Base-by-base conservation (phyloP, 2,797 vertebrate genomes). In the Mus minutoides region DNA sequence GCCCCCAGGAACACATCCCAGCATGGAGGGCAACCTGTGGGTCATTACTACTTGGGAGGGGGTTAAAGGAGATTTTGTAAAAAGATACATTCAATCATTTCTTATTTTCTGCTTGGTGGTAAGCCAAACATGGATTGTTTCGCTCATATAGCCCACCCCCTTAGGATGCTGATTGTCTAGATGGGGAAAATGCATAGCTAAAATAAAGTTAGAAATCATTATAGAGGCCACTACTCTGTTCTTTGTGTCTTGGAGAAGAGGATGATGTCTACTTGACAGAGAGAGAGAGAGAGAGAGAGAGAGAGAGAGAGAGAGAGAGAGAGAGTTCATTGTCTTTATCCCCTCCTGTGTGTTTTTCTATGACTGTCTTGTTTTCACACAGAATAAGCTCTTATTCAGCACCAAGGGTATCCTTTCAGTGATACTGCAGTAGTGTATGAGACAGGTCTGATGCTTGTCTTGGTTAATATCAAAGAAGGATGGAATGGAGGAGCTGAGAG, bases 61-160 rank as follows among this genome's bases (percentile, higher is more conserved):
- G 49, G 49, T 88, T 21, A 56, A 69, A 92, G 43, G 67, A n/a
- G 22, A 88, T 88, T 90, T 82, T 91, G n/a, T 64, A 91, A 52
- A 88, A 52, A 43, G 73, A 16, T 56, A 37, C 12, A 71, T 71
- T 94, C 52, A 73, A 0, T 88, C 49, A 43, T 92, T 84, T 93
- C 54, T 90, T 83, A 1, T 76, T 79, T 64, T 79, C 60, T 76
- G 6, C 71, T 46, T 49, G 83, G 5, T 60, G 37, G 58, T 69
- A 77, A 84, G 29, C 37, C 79, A 79, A 89, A 46, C 19, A 24
- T 29, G 80, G 49, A 5, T 62, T 58, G 9, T 77, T 54, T 78
- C 69, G 75, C 34, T 58, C 40, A 64, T 19, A 76, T 11, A 49
- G 46, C 31, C 46, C 16, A 54, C 3, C 37, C n/a, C 49, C 43